Conservation (phyloP, 2,797 vertebrate species). For the Pachyuromys duprasi region DNA sequence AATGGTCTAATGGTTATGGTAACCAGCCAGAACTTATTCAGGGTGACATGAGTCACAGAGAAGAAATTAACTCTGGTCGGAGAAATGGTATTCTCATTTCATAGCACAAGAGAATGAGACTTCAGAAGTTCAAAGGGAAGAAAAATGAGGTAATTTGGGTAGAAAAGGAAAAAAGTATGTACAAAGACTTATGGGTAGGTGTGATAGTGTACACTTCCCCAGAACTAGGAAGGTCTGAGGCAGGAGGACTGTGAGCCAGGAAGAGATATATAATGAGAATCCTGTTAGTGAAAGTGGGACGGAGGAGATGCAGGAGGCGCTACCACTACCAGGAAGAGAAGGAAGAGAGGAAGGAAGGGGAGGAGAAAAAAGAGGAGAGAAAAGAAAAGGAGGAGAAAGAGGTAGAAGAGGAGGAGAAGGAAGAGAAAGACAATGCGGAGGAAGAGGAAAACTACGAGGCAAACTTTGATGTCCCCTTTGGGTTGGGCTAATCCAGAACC, state of each 20-base stretch:
- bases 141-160: neutral
- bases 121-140: conserved; percentile 10
- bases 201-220: neutral
- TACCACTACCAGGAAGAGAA: neutral
- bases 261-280: neutral
- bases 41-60: neutral
- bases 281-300: neutral
- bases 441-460: too few relatives aligned
- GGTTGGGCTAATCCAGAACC: neutral
- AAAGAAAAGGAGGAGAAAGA: neutral
- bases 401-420: neutral
- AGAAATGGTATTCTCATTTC: neutral
- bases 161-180: neutral
- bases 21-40: conserved; percentile 4
- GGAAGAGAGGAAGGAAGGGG: accelerated
- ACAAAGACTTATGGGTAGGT: neutral
- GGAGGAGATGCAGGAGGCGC: neutral
- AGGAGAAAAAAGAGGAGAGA: accelerated
- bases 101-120: neutral
- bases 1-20: neutral
- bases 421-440: neutral
- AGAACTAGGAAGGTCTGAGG: neutral
- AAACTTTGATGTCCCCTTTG: neutral
- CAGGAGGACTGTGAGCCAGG: neutral
- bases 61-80: conserved; percentile 5